Base-by-base conservation (phyloP, 2,113 vertebrate species). In the Aptenodytes patagonicus region DNA sequence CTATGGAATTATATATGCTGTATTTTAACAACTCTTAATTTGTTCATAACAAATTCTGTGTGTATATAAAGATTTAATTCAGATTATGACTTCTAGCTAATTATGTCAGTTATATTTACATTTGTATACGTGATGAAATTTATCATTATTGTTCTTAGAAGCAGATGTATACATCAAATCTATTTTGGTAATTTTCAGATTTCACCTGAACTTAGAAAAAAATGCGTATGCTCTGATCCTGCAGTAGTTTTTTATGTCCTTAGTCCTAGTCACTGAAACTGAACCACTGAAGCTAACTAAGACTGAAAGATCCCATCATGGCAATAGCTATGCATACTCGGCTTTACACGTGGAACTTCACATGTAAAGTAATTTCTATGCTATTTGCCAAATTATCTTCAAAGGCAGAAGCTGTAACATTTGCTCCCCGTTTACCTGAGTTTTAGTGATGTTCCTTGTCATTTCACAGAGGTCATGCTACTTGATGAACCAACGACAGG, bases 401-500 rank as follows among this genome's bases (percentile, higher is more conserved):
- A 72, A 61, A 36, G 18, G 36, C 58, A 87, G 80, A 82, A 78
- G 19, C 31, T 57, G 6, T n/a, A 65, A 34, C 19, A 9, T 77
- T 73, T 94, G 18, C 34, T 85, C 10, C n/a, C 31, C 9, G 6
- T 86, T 89, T 79, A 21, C 13, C 22, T 92, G 79, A 68, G 11
- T 72, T 89, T 71, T 91, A 87, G 46, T 24, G 49, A 25, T 77
- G 8, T 66, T 71, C 80, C 34, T 92, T 93, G 44, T 97, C 17
- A 4, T 80, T 93, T 91, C 89, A 65, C 98, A 99, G 99, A 98
- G 93, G 94, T 99, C 86, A 99, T 99, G 98, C 97, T 99, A 46
- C 98, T 99, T 89, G 99, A 99, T 70, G 99, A 99, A 93, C 99
- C 99, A 17, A 99, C 99, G 4, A 99, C 99, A 3, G 99, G 99